Percentiles rank a stretch among this genome's conserved stretches.
phyloP scores from a whole-genome alignment of 2,888 invertebrate genomes.

The Homarus gammarus region DNA sequence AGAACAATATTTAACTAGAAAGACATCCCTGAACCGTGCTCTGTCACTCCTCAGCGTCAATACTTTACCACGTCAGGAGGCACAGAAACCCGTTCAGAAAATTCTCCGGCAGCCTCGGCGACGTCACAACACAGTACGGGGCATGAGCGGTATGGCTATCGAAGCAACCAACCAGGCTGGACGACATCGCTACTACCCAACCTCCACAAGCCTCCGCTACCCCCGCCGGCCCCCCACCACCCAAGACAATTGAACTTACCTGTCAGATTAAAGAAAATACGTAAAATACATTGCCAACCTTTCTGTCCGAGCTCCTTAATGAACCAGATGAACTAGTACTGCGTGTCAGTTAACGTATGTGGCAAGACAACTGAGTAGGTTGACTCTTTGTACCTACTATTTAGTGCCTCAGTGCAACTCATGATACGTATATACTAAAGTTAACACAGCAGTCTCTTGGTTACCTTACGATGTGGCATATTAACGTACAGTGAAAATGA shows the following conservation, averaged over 20 bases:
- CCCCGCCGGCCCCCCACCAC: not conserved
- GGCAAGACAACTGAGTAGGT: no score
- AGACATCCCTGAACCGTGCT: conserved; percentile 32
- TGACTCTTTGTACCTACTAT: no score
- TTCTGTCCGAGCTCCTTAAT: no score
- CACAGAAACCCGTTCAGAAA: conserved; percentile 53
- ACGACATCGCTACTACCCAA: conserved; percentile 53
- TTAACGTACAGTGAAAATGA: no score
- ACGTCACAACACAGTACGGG: conserved; percentile 43
- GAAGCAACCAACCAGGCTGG: conserved; percentile 38
- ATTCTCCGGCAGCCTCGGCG: conserved; percentile 53
- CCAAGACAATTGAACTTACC: not conserved
- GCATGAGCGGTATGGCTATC: conserved; percentile 56
- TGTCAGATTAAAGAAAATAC: no score
- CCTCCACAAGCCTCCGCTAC: conserved; percentile 23
- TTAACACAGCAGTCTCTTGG: no score
- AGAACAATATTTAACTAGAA: conserved; percentile 24
- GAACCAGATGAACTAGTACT: no score
- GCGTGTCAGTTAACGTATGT: no score
- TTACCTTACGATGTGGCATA: no score
- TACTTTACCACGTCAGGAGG: conserved; percentile 30
- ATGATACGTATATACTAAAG: no score
- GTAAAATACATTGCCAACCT: no score
- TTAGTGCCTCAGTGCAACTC: no score
- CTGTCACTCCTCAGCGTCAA: conserved; percentile 52